Conservation (phyloP, 2,888 invertebrate species). For the Thumatha senex region DNA sequence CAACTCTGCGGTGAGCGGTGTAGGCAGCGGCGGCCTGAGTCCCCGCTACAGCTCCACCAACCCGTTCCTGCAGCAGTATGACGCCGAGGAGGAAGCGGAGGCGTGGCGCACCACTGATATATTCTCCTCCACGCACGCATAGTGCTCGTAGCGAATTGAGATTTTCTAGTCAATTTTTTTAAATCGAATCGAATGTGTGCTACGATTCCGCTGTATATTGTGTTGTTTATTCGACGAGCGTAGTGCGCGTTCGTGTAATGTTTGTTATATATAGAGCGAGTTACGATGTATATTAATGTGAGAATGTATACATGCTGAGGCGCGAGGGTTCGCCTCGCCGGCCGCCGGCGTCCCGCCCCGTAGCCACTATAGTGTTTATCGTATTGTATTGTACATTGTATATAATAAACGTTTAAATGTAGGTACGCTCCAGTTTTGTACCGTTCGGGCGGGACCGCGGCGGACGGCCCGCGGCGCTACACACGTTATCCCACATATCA, state of each 20-base stretch:
- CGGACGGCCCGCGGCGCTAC: slow-evolving; percentile 69
- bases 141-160: slow-evolving; percentile 78
- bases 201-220: slow-evolving; percentile 80
- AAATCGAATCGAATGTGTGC: slow-evolving; percentile 75
- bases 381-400: slow-evolving; percentile 80
- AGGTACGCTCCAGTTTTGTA: slow-evolving; percentile 75
- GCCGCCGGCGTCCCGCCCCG: slow-evolving; percentile 65
- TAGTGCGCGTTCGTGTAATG: slow-evolving; percentile 70
- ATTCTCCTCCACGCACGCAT: slow-evolving; percentile 78
- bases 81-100: slow-evolving; percentile 77
- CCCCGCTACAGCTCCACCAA: slow-evolving; percentile 82
- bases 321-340: slow-evolving; percentile 61
- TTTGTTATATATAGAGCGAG: slow-evolving; percentile 81
- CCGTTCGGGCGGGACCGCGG: slow-evolving; percentile 62
- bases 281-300: slow-evolving; percentile 80
- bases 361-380: slow-evolving; percentile 71
- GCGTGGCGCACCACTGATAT: slow-evolving; percentile 77
- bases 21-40: slow-evolving; percentile 41
- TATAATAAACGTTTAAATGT: slow-evolving; percentile 72
- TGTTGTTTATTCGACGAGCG: slow-evolving; percentile 72
- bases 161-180: slow-evolving; percentile 83
- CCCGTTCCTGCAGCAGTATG: slow-evolving; percentile 84
- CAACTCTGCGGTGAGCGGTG: slow-evolving; percentile 55
- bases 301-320: slow-evolving; percentile 73
- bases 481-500: slow-evolving; percentile 82